A percentile compares a stretch with the other conserved stretches of the same genome.
These are phyloP conservation scores for Eupithecia exiguata DNA, from an alignment of 2,888 invertebrate genomes.

Conservation along the genomic window DNA sequence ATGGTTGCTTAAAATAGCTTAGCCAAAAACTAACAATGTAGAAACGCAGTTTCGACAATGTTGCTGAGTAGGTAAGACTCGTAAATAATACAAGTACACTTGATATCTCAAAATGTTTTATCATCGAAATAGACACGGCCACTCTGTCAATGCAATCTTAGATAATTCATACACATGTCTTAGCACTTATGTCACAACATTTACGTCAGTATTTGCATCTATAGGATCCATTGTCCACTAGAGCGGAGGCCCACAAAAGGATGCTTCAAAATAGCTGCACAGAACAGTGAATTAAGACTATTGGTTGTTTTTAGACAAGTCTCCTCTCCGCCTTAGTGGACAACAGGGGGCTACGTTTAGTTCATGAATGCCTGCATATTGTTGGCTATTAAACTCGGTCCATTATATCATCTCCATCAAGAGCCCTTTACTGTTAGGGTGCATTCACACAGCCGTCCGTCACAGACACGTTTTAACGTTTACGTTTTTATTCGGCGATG, in stretches of 20 bases:
- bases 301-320: neutral
- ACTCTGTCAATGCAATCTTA: constrained; percentile 25
- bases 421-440: neutral
- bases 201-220: neutral
- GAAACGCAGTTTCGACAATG: constrained; percentile 1
- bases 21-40: neutral
- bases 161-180: constrained; percentile 19
- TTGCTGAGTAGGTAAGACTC: neutral
- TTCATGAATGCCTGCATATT: neutral
- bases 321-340: neutral
- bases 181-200: neutral
- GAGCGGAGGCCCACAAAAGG: neutral
- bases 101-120: constrained; percentile 27
- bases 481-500: no score
- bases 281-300: neutral
- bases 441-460: no score
- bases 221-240: neutral
- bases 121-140: constrained; percentile 26
- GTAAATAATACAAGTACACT: constrained; percentile 4
- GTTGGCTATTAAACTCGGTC: neutral
- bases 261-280: neutral
- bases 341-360: neutral
- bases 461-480: no score
- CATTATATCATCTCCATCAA: neutral
- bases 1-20: neutral